Base-by-base conservation (phyloP, 2,113 vertebrate species). In the Puma concolor region DNA sequence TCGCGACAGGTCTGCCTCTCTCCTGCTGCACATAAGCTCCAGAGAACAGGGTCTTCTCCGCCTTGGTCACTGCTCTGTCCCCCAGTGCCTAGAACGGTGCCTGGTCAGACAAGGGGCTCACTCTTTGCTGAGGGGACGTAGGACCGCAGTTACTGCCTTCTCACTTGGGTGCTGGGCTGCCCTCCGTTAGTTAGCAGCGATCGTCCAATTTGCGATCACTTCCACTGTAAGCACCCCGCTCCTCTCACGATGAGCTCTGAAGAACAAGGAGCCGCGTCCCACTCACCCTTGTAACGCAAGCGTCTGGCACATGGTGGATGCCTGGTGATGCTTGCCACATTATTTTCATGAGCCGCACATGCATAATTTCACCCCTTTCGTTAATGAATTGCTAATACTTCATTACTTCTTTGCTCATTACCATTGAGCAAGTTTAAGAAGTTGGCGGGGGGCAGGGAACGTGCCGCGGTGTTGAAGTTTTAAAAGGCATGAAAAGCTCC, bases 351-450 rank as follows among this genome's bases (percentile, higher is more conserved):
- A 89, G 54, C 14, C 57, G 85, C 7, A 92, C 23, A 29, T 10
- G 38, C 7, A 76, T 50, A 57, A 54, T 12, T 29, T 36, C 7
- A 2, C 52, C 44, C 52, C 13, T 64, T 83, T 92, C 2, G 79
- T 3, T 41, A 64, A 33, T 0, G 13, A 48, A 87, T 16, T 54
- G 5, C 38, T 82, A 77, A 44, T 4, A 69, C 7, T 71, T 76
- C 36, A 74, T 89, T 77, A 52, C 76, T 81, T 74, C 57, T 86
- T 83, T 92, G 74, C 21, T 95, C 5, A 19, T 33, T 83, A 81
- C 4, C 57, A 17, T 60, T 85, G 33, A 8, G 38, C 16, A 52
- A 77, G 27, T 52, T 94, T 60, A 84, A 23, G n/a, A 50, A 44
- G 57, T 60, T 44, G 44, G 44, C 7, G 21, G 16, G 19, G 6